These are phyloP conservation scores for Pseudorasbora parva DNA, from an alignment of 2,113 vertebrate genomes.

Conservation along the genomic window DNA sequence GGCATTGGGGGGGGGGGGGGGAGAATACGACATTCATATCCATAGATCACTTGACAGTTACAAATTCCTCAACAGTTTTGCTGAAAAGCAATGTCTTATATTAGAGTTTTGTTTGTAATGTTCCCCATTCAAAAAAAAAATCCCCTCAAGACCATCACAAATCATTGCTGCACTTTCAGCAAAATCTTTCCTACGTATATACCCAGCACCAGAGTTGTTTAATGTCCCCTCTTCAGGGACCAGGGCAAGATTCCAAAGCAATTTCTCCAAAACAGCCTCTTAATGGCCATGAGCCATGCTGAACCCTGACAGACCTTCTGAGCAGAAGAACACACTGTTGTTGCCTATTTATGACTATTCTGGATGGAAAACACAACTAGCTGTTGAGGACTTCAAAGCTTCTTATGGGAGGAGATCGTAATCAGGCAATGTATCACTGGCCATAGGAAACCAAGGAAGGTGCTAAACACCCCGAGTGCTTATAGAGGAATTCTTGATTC, in stretches of 20 bases:
- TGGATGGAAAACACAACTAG: background rate
- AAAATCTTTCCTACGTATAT: background rate
- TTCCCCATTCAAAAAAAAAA: background rate
- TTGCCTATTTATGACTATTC: background rate
- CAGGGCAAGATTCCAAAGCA: background rate
- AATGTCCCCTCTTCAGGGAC: background rate
- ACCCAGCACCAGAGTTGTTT: background rate
- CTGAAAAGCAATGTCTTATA: background rate
- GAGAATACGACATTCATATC: background rate
- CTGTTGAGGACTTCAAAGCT: conserved; percentile 14
- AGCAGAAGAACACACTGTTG: background rate
- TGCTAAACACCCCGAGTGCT: conserved; percentile 11
- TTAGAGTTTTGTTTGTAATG: background rate
- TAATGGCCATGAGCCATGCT: background rate
- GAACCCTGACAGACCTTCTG: background rate
- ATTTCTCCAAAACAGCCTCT: background rate
- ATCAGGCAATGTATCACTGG: background rate
- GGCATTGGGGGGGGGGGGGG: background rate
- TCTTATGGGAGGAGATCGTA: background rate
- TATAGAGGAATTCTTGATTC: conserved; percentile 19
- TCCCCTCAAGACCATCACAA: background rate
- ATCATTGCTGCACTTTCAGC: background rate
- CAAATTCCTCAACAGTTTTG: background rate
- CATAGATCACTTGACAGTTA: background rate
- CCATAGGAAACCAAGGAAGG: conserved; percentile 34